These are phyloP conservation scores for Amphiprion percula DNA, from an alignment of 2,113 vertebrate genomes.

Conservation along the genomic window DNA sequence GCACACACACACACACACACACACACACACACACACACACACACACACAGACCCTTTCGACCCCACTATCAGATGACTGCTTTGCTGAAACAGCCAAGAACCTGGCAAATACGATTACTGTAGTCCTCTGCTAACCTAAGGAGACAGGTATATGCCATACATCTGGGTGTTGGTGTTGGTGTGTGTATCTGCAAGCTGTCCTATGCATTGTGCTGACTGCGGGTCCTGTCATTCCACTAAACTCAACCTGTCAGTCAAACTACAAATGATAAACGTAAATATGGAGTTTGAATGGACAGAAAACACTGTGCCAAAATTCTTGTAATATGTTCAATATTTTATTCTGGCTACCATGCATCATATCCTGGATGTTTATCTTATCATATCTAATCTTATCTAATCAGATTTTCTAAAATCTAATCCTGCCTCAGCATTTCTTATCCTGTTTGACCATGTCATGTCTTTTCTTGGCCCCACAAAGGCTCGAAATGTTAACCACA, in stretches of 20 bases:
- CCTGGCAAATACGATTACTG: conserved; percentile 67
- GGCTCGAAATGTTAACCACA: conserved; percentile 21
- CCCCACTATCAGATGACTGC: conserved; percentile 60
- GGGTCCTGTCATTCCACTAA: conserved; percentile 56
- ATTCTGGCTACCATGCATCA: conserved; percentile 6
- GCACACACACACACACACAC: conserved; percentile 12
- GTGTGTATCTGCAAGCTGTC: conserved; percentile 25
- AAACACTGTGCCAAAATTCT: neutral
- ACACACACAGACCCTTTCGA: conserved; percentile 17
- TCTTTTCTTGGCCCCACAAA: conserved; percentile 6
- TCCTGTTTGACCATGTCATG: conserved; percentile 1
- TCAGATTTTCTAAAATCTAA: conserved; percentile 35
- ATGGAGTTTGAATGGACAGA: conserved; percentile 31
- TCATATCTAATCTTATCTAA: conserved; percentile 29
- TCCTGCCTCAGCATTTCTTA: neutral
- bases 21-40: neutral
- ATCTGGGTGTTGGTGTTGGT: conserved; percentile 47
- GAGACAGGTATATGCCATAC: conserved; percentile 62
- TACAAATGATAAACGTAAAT: conserved; percentile 40
- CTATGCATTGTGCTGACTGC: conserved; percentile 69
- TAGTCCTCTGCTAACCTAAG: conserved; percentile 53
- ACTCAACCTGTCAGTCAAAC: conserved; percentile 53
- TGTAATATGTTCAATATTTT: neutral
- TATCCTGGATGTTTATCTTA: conserved; percentile 32
- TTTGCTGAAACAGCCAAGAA: conserved; percentile 73